Evolutionary conservation across 2,113 vertebrate species (phyloP).

Genomic region (Campylomormyrus tamandua): DNA sequence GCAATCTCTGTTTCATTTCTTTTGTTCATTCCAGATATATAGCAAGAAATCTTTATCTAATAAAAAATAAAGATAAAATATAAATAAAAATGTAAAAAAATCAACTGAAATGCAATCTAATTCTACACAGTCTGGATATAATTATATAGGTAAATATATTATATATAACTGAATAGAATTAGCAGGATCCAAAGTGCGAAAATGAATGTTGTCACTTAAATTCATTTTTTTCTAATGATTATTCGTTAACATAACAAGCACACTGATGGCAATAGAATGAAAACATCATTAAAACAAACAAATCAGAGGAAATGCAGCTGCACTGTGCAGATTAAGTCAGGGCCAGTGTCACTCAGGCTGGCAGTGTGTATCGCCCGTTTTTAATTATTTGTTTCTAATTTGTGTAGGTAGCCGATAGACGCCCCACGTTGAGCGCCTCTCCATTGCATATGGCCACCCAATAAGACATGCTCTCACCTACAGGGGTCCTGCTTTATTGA

Average conservation of each 20-base stretch:
- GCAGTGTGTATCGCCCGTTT: not conserved
- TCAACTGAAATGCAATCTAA: not conserved
- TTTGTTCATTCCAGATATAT: not conserved
- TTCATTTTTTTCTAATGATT: not conserved
- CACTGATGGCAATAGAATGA: not conserved
- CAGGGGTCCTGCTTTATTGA: not conserved
- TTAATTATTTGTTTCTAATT: not conserved
- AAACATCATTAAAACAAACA: not conserved
- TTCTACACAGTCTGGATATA: not conserved
- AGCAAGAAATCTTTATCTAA: not conserved
- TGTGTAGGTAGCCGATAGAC: not conserved
- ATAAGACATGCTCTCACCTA: not conserved
- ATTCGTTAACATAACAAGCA: not conserved
- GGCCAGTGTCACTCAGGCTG: not conserved
- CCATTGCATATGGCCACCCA: not conserved
- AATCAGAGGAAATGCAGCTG: not conserved
- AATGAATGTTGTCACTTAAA: not conserved
- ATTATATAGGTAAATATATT: not conserved
- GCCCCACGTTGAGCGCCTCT: not conserved
- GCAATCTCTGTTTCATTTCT: not conserved
- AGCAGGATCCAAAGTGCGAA: not conserved
- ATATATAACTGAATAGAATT: not conserved
- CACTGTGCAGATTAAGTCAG: not conserved
- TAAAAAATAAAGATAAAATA: not conserved
- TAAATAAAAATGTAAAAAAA: not conserved